A percentile compares a stretch with the other conserved stretches of the same genome.
Conservation (phyloP, 1,140 invertebrate genomes). For the Pachypeltis micranthus region DNA sequence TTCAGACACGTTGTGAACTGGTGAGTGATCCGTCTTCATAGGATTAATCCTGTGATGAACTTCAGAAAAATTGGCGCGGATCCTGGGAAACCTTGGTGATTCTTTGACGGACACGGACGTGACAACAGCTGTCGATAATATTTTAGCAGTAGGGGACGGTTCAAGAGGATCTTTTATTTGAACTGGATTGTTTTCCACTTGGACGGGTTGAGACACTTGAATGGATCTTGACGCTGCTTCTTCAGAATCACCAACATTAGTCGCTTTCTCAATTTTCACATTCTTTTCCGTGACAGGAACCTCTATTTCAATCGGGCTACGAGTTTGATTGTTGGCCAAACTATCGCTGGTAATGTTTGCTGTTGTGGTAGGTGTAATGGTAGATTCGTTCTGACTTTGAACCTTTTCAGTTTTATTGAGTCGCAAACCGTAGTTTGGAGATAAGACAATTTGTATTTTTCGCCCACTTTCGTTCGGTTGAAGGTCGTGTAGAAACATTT, state of each 20-base stretch:
- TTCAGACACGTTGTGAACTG: not conserved
- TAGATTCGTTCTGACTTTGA: no score
- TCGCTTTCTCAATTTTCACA: no score
- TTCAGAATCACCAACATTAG: no score
- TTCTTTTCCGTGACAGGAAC: no score
- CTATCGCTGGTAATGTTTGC: no score
- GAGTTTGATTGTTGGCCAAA: no score
- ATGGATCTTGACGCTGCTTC: no score
- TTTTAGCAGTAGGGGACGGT: conserved; percentile 21
- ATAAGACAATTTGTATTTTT: conserved; percentile 10
- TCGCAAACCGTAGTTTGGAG: conserved; percentile 16
- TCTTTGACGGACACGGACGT: conserved; percentile 26
- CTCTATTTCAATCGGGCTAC: no score
- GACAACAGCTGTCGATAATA: conserved; percentile 27
- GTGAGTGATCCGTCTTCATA: not conserved
- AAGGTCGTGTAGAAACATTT: conserved; percentile 7
- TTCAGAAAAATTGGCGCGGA: not conserved
- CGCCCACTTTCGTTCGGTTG: conserved; percentile 17
- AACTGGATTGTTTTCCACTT: not conserved
- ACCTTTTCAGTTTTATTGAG: conserved; percentile 16
- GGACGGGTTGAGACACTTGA: not conserved
- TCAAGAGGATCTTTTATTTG: not conserved
- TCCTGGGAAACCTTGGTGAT: conserved; percentile 12
- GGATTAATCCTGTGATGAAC: not conserved
- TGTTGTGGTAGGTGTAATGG: no score